These are phyloP conservation scores for Capreolus pygargus DNA, from an alignment of 2,113 vertebrate genomes.

Conservation along the genomic window DNA sequence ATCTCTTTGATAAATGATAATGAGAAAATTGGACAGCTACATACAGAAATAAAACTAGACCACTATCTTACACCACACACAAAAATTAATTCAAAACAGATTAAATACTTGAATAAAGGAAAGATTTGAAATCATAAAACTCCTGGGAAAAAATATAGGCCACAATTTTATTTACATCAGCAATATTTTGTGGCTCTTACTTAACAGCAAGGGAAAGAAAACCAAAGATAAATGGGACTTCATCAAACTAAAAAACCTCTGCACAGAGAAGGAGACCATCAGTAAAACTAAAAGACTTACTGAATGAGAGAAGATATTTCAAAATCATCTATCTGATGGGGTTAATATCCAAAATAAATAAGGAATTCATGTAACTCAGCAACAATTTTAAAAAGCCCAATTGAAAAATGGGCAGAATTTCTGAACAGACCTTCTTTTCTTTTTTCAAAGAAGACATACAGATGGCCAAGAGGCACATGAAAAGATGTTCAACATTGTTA, in stretches of 20 bases:
- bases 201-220: neutral
- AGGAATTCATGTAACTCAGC: neutral
- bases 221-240: neutral
- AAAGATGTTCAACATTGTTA: neutral
- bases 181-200: neutral
- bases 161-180: neutral
- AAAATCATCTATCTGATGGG: neutral
- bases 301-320: neutral
- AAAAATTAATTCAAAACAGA: neutral
- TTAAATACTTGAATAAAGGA: neutral
- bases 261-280: neutral
- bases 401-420: neutral
- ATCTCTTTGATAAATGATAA: neutral
- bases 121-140: neutral
- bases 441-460: neutral
- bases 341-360: neutral
- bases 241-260: neutral
- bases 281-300: neutral
- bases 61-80: neutral
- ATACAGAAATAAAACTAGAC: neutral
- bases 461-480: neutral
- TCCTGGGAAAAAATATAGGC: neutral
- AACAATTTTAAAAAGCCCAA: neutral
- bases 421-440: neutral
- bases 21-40: neutral